Conservation (phyloP, 2,113 vertebrate genomes). For the Aphyosemion australe region DNA sequence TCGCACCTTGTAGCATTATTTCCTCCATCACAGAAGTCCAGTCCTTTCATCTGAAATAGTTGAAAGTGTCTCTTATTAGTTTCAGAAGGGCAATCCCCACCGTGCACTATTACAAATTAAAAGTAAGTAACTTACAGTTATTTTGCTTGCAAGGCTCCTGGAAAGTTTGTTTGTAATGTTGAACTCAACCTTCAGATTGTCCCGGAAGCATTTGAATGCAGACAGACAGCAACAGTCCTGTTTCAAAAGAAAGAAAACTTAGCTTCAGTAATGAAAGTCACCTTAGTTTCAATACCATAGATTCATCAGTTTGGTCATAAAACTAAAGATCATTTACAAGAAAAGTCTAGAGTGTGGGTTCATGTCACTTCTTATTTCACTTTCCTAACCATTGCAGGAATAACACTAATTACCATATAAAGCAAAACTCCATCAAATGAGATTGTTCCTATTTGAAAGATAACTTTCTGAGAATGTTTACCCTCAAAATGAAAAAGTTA, state of each 20-base stretch:
- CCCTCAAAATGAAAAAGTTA: not conserved
- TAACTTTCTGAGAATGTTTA: conserved; percentile 24
- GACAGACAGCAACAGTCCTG: conserved; percentile 67
- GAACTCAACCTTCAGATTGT: rapidly evolving
- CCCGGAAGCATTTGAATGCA: conserved; percentile 64
- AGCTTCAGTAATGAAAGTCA: too few species aligned
- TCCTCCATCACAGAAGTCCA: conserved; percentile 24
- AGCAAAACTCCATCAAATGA: conserved; percentile 46
- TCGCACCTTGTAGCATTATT: conserved; percentile 33
- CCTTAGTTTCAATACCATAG: too few species aligned
- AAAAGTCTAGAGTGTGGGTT: conserved; percentile 40
- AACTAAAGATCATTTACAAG: conserved; percentile 38
- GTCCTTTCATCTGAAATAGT: conserved; percentile 39
- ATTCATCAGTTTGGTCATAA: too few species aligned
- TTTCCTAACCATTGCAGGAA: conserved; percentile 43
- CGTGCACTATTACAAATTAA: not conserved
- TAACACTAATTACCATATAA: conserved; percentile 22
- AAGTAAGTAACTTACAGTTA: conserved; percentile 62
- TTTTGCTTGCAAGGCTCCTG: not conserved
- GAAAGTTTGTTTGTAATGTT: not conserved
- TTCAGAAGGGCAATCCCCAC: not conserved
- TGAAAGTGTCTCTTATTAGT: not conserved
- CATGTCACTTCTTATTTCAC: conserved; percentile 33
- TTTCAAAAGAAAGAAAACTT: not conserved
- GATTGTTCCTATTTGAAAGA: conserved; percentile 9